These are phyloP conservation scores for Drosophila cardini DNA, from an alignment of 1,140 invertebrate genomes.

Conservation along the genomic window DNA sequence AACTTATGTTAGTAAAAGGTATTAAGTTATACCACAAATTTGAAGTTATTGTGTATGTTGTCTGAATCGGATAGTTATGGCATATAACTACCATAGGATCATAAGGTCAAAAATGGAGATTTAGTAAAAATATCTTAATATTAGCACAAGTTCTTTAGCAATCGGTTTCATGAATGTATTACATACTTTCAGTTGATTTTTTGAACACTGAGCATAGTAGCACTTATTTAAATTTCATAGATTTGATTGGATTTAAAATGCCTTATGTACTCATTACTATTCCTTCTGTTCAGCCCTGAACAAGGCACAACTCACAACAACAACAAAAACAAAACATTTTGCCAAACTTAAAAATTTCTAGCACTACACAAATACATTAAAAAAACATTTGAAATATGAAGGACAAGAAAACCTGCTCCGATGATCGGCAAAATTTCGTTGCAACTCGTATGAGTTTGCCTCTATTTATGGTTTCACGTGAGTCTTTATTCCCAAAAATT, in stretches of 20 bases:
- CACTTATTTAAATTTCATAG: not conserved
- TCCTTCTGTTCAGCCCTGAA: not conserved
- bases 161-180: too few relatives aligned
- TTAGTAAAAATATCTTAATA: too few relatives aligned
- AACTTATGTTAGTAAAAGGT: too few relatives aligned
- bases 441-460: slow-evolving; percentile 68
- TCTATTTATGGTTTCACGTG: slow-evolving; percentile 69
- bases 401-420: slow-evolving; percentile 34
- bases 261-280: not conserved
- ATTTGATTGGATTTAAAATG: not conserved
- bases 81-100: too few relatives aligned
- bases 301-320: not conserved
- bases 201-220: not conserved
- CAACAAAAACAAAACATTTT: not conserved
- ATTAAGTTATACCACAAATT: too few relatives aligned
- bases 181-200: too few relatives aligned
- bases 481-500: not conserved
- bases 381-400: slow-evolving; percentile 29
- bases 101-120: too few relatives aligned
- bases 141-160: too few relatives aligned
- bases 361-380: not conserved
- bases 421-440: slow-evolving; percentile 68
- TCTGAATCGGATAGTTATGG: too few relatives aligned
- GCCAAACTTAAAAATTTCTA: not conserved
- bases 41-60: too few relatives aligned